Evolutionary conservation across 2,113 vertebrate species (phyloP).

Genomic region (Recurvirostra avosetta): DNA sequence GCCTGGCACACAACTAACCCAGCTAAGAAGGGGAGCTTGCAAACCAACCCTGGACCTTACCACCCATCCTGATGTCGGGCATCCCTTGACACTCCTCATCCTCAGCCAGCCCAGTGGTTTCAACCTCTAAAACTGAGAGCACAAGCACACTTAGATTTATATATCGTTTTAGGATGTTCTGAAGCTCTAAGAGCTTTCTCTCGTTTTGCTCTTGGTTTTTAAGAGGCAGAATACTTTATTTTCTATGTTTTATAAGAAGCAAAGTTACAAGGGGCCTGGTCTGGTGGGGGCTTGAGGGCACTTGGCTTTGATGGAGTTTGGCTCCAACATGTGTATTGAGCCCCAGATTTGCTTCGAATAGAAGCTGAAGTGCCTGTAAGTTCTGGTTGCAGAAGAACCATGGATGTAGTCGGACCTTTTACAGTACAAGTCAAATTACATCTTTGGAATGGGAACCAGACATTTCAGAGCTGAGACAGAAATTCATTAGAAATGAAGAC

Average conservation of each 20-base stretch:
- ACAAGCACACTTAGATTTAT: neutral
- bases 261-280: neutral
- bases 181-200: neutral
- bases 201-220: neutral
- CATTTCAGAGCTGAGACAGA: slow-evolving; percentile 24
- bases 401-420: neutral
- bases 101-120: neutral
- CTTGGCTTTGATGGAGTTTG: neutral
- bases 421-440: slow-evolving; percentile 26
- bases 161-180: neutral
- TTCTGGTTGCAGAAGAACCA: neutral
- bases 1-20: neutral
- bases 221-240: neutral
- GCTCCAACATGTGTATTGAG: neutral
- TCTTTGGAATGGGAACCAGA: slow-evolving; percentile 37
- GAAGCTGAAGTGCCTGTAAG: neutral
- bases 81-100: neutral
- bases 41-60: neutral
- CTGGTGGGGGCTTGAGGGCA: neutral
- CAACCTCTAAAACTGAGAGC: neutral
- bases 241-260: neutral
- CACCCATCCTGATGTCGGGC: neutral
- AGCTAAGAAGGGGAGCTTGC: neutral
- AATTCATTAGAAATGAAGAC: slow-evolving; percentile 16
- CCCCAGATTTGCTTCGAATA: neutral